These are phyloP conservation scores for Labeo calbasu DNA, from an alignment of 2,797 vertebrate species.

Conservation along the genomic window DNA sequence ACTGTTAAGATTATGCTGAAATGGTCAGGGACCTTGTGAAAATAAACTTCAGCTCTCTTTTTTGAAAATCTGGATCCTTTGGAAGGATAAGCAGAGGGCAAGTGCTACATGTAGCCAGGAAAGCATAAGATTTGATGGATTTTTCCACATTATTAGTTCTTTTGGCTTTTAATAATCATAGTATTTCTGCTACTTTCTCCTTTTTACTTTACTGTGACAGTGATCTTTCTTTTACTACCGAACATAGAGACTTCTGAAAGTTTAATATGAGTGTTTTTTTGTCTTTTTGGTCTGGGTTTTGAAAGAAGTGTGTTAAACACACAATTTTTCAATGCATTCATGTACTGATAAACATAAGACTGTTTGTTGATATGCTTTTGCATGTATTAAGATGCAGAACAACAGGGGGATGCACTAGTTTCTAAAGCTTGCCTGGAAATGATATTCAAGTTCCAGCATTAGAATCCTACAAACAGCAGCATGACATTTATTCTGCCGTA, in stretches of 20 bases:
- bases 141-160: slow-evolving; percentile 5
- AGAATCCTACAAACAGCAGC: slow-evolving; percentile 37
- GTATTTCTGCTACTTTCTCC: not conserved
- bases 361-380: not conserved
- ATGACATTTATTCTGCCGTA: slow-evolving; percentile 27
- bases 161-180: not conserved
- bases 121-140: not conserved
- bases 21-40: not conserved
- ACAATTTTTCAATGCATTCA: not conserved
- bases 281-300: not conserved
- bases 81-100: not conserved
- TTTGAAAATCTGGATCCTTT: not conserved
- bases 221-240: not conserved
- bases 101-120: not conserved
- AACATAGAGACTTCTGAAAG: not conserved
- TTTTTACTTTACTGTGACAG: not conserved
- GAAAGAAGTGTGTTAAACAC: not conserved
- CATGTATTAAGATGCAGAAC: not conserved
- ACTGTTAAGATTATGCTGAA: not conserved
- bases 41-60: not conserved
- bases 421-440: not conserved
- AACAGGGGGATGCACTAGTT: not conserved
- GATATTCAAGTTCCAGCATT: not conserved
- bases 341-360: not conserved
- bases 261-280: not conserved